Base-by-base conservation (phyloP, 64 coral and sea anemone genomes). In the Catalaphyllia jardinei region DNA sequence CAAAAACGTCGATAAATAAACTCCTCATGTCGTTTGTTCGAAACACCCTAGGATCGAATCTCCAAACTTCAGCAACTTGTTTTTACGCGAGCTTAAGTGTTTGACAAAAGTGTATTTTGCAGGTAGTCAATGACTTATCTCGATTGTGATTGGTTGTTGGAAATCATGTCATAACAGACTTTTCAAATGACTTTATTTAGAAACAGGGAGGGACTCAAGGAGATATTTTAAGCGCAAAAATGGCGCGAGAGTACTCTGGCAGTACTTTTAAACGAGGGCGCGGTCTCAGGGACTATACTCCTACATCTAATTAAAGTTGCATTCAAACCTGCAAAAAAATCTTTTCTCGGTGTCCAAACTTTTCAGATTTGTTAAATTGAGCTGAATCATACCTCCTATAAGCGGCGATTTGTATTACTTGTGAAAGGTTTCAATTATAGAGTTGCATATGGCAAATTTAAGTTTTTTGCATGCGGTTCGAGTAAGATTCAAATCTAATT, bases 121-220 rank as follows among this genome's bases (percentile, higher is more conserved):
- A 51, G 81, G 81, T 85, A 69, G 63, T 51, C 8, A 50, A 12
- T 28, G 25, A 1, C 27, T 31, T 67, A 12, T 71, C 19, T 22
- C 19, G 1, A 11, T 0, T 51, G 17, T 85, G 81, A 85, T 85
- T 85, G 81, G 81, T 4, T 71, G 13, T 13, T 71, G 24, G 50
- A 27, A 71, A 71, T 85, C 42, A 64, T 71, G 63, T 85, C 81
- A 85, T 52, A 49, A 42, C 24, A 22, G 22, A 49, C 10, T 59
- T 46, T 85, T 85, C 3, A 42, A 33, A 85, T 85, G 33, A 71
- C 81, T 71, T 71, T 85, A 71, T 24, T n/a, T 27, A 54, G 15
- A 27, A 24, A 24, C 19, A 28, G 62, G 62, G 35, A 2, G 80
- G 33, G 19, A 18, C 5, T 0, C 11, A 8, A 16, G 20, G 2